These are phyloP conservation scores for Oryzias sinensis DNA, from an alignment of 2,797 vertebrate species.

Conservation along the genomic window DNA sequence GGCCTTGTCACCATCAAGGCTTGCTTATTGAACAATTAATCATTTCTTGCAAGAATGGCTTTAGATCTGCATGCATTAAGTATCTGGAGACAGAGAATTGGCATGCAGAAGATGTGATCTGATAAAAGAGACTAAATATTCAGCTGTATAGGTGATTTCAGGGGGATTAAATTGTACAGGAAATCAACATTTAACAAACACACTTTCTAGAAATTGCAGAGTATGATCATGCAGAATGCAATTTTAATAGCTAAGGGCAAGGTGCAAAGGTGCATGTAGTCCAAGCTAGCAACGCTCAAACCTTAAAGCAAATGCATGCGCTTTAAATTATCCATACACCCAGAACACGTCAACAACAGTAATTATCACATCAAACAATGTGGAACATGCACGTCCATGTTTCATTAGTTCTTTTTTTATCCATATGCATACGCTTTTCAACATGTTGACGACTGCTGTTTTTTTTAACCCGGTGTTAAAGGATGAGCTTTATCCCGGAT, in stretches of 20 bases:
- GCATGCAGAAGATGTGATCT: neutral
- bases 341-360: slow-evolving; percentile 17
- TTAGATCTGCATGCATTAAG: neutral
- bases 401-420: neutral
- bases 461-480: slow-evolving; percentile 42
- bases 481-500: slow-evolving; percentile 48
- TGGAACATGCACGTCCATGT: no score
- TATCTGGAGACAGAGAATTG: neutral
- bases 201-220: no score
- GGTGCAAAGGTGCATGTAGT: no score
- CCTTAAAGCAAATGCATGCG: no score
- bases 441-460: slow-evolving; percentile 6
- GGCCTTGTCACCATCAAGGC: slow-evolving; percentile 3
- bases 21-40: slow-evolving; percentile 12
- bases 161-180: neutral
- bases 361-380: slow-evolving; percentile 42
- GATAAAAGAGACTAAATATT: neutral
- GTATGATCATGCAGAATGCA: no score
- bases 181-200: no score
- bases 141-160: neutral
- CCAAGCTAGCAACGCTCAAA: no score
- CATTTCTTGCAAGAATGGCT: neutral
- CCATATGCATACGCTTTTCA: neutral
- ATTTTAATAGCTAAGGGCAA: no score
- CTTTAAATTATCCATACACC: neutral